Evolutionary conservation across 2,888 invertebrate species (phyloP).

Genomic region (Ectobius pallidus): DNA sequence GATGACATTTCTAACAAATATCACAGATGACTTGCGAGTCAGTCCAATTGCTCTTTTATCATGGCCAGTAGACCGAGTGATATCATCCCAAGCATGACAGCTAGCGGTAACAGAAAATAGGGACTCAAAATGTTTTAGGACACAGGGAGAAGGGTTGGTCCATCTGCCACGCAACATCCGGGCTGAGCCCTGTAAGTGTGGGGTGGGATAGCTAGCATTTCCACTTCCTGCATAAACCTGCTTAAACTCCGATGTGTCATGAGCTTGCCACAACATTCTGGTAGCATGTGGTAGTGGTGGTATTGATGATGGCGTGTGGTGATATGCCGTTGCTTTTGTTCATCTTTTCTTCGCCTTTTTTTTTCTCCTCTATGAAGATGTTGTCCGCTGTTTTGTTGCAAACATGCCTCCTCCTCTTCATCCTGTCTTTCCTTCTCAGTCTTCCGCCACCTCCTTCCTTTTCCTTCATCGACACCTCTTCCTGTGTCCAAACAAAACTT

Average conservation of each 20-base stretch:
- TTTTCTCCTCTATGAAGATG: neutral
- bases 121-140: neutral
- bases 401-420: neutral
- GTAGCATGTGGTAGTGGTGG: conserved; percentile 11
- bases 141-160: too few relatives aligned
- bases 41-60: too few relatives aligned
- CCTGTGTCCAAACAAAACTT: neutral
- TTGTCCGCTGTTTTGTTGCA: neutral
- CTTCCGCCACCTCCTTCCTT: neutral
- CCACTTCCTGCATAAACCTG: conserved; percentile 15
- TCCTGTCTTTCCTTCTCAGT: neutral
- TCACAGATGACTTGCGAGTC: too few relatives aligned
- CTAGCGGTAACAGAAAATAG: neutral
- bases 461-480: neutral
- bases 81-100: neutral
- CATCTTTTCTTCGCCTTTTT: neutral
- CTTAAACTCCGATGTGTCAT: neutral
- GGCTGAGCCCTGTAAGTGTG: neutral
- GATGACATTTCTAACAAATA: too few relatives aligned
- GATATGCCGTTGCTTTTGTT: conserved; percentile 1
- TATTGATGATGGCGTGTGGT: neutral
- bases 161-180: conserved; percentile 22
- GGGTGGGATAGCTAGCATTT: neutral
- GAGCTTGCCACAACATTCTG: neutral
- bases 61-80: conserved; percentile 5